Percentiles rank a stretch among this genome's conserved stretches.
Evolutionary conservation across 2,797 vertebrate genomes (phyloP).

Genomic region (Zalophus californianus): DNA sequence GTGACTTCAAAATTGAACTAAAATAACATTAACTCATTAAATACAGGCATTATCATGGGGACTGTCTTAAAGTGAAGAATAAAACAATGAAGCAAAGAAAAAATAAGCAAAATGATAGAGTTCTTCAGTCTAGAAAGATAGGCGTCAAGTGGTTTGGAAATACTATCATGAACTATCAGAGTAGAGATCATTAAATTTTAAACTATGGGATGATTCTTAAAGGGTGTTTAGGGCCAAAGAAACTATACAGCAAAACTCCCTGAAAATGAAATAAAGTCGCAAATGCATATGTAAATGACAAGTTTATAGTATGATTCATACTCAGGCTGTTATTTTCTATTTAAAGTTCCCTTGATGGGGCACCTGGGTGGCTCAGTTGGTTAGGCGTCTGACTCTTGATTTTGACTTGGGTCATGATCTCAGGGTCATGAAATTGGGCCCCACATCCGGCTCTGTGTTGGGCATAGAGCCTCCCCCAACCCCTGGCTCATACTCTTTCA

Average conservation of each 20-base stretch:
- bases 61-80: conserved; percentile 4
- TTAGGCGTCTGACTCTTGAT: not conserved
- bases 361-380: not conserved
- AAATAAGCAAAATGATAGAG: conserved; percentile 17
- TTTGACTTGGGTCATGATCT: not conserved
- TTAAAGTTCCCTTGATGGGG: not conserved
- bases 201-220: not conserved
- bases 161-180: not conserved
- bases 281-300: not conserved
- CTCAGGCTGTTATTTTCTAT: not conserved
- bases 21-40: conserved; percentile 26
- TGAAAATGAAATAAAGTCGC: conserved; percentile 31
- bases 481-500: too few species aligned
- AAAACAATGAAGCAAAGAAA: not conserved
- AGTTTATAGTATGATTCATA: not conserved
- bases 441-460: not conserved
- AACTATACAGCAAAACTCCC: conserved; percentile 24
- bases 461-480: not conserved
- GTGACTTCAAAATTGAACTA: conserved; percentile 48
- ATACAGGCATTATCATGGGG: not conserved
- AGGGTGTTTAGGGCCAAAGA: not conserved
- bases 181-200: not conserved
- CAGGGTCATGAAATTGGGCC: not conserved
- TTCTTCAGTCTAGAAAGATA: not conserved
- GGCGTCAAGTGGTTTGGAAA: conserved; percentile 1